phyloP scores from a whole-genome alignment of 2,888 invertebrate genomes.

The Eristalinus aeneus region DNA sequence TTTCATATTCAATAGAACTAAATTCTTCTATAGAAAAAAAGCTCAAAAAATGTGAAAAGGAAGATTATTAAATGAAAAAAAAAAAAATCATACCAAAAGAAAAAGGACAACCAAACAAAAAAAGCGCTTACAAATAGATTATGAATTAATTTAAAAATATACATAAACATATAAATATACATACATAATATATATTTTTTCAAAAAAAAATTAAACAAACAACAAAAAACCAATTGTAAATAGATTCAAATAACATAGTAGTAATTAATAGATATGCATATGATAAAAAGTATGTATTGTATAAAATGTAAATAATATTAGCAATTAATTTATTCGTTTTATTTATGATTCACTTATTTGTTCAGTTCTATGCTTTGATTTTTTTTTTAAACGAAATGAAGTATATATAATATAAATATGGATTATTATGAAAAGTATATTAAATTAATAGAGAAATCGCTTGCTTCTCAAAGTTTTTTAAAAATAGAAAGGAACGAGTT shows the following conservation, averaged over 20 bases:
- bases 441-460: not conserved
- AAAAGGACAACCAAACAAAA: constrained; percentile 71
- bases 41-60: constrained; percentile 72
- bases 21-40: constrained; percentile 64
- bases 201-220: constrained; percentile 59
- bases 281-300: constrained; percentile 51
- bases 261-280: constrained; percentile 39
- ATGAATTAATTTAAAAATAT: constrained; percentile 71
- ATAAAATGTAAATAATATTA: constrained; percentile 61
- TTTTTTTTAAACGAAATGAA: not conserved
- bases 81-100: constrained; percentile 50
- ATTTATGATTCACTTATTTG: not conserved
- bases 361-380: not conserved
- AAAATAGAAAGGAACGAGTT: constrained; percentile 15
- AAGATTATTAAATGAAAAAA: constrained; percentile 19
- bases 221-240: constrained; percentile 46
- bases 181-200: constrained; percentile 68
- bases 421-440: constrained; percentile 6
- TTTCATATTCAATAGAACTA: constrained; percentile 51
- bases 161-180: constrained; percentile 69
- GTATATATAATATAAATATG: not conserved
- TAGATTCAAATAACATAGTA: constrained; percentile 62
- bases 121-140: constrained; percentile 71
- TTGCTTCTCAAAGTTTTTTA: not conserved
- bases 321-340: not conserved